Percentiles rank a stretch among this genome's conserved stretches.
These are phyloP conservation scores for Corythornis leucogaster DNA, from an alignment of 2,797 vertebrate genomes.

Conservation along the genomic window DNA sequence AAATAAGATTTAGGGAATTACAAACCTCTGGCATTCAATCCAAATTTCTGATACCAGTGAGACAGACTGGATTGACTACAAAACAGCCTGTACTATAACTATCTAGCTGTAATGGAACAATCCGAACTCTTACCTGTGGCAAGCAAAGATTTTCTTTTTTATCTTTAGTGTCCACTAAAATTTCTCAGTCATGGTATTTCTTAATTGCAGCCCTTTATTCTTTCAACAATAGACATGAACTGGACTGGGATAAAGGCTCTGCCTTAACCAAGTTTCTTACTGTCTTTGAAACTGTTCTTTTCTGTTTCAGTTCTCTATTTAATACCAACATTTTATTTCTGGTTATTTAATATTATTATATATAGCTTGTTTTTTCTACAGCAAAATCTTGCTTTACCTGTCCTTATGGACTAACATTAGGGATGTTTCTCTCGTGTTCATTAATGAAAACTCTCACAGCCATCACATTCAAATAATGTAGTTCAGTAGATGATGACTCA, in stretches of 20 bases:
- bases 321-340: background rate
- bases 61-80: background rate
- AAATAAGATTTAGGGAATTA: background rate
- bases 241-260: background rate
- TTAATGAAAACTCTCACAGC: constrained; percentile 22
- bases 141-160: background rate
- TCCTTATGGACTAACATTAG: background rate
- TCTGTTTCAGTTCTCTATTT: background rate
- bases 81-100: background rate
- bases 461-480: constrained; percentile 17
- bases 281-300: background rate
- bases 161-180: background rate
- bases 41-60: background rate
- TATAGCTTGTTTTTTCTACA: background rate
- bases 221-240: background rate
- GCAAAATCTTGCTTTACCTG: background rate
- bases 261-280: background rate
- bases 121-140: background rate
- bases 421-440: background rate
- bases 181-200: background rate
- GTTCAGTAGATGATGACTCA: constrained; percentile 44
- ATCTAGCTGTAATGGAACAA: background rate
- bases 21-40: background rate
- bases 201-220: background rate
- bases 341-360: background rate